Evolutionary conservation across 2,797 vertebrate species (phyloP).

Genomic region (Neoniphon sammara): DNA sequence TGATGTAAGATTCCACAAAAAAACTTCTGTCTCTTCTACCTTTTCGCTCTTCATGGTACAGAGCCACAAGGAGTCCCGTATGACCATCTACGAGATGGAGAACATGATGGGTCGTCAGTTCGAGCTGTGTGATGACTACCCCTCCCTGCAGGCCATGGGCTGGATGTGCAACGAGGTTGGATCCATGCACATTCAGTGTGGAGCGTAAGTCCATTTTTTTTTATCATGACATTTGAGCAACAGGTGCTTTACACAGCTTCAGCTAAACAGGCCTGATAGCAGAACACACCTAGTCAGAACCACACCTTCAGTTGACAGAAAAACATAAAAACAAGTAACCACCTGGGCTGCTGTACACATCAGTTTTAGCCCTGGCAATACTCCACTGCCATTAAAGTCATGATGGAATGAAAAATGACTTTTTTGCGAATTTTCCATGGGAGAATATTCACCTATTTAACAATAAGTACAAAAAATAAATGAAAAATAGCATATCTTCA

Average conservation of each 20-base stretch:
- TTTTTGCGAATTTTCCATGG: no score
- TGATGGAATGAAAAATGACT: no score
- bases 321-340: not conserved
- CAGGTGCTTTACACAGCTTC: not conserved
- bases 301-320: not conserved
- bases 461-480: no score
- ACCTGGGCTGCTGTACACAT: not conserved
- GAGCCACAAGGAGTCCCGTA: conserved; percentile 89
- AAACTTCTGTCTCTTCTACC: not conserved
- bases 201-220: conserved; percentile 89
- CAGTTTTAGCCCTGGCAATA: no score
- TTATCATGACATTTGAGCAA: not conserved
- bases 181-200: conserved; percentile 89
- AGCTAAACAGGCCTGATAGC: not conserved
- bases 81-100: conserved; percentile 92
- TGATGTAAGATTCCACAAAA: no score
- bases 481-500: no score
- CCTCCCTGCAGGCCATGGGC: conserved; percentile 94
- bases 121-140: conserved; percentile 91
- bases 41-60: conserved; percentile 56
- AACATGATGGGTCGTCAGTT: conserved; percentile 92
- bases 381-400: no score
- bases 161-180: conserved; percentile 93
- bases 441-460: no score
- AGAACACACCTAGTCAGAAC: not conserved